Evolutionary conservation across 2,797 vertebrate genomes (phyloP).

Genomic region (Holocentrus rufus): DNA sequence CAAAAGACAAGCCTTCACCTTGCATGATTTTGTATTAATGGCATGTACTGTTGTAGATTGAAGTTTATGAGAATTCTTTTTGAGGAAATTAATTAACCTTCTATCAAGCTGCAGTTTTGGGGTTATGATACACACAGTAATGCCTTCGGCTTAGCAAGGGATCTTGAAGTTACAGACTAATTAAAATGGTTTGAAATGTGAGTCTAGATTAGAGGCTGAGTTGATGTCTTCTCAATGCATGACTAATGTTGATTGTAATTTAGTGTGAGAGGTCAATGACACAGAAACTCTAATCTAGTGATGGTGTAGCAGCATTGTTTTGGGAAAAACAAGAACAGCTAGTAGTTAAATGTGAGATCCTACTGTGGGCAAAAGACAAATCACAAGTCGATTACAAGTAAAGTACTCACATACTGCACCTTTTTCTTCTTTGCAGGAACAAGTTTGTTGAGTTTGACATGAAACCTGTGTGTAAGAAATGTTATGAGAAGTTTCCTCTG

Average conservation of each 20-base stretch:
- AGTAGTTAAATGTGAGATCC: neutral
- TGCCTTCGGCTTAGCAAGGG: neutral
- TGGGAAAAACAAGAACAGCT: neutral
- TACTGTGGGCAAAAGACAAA: neutral
- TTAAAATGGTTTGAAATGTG: neutral
- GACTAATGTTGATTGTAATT: neutral
- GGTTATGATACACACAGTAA: neutral
- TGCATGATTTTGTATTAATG: slow-evolving; percentile 17
- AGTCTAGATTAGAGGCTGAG: neutral
- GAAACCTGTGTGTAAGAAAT: slow-evolving; percentile 99
- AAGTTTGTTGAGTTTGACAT: slow-evolving; percentile 99
- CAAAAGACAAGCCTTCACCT: slow-evolving; percentile 1
- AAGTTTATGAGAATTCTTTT: neutral
- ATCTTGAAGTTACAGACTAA: neutral
- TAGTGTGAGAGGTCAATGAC: neutral
- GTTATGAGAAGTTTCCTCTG: slow-evolving; percentile 99
- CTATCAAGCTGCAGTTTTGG: no score
- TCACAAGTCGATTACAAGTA: neutral
- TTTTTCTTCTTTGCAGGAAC: slow-evolving; percentile 84
- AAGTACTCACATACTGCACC: neutral
- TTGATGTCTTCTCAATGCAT: neutral
- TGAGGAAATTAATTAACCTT: neutral
- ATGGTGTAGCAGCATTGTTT: neutral
- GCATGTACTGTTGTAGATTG: neutral
- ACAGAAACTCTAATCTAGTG: neutral